Evolutionary conservation across 2,113 vertebrate genomes (phyloP).

Genomic region (Gobius niger): DNA sequence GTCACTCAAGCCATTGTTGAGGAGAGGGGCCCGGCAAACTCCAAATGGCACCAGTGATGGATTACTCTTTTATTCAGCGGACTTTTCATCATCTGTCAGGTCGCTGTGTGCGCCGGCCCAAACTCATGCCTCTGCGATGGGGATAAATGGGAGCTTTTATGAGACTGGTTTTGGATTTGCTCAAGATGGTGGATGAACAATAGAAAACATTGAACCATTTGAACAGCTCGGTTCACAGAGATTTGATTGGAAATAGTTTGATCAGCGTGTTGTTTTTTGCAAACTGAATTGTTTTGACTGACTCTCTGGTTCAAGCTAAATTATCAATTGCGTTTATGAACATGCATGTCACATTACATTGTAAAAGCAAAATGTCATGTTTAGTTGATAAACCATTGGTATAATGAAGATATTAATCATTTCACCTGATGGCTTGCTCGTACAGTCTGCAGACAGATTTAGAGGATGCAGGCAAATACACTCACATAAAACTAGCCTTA

Average conservation of each 20-base stretch:
- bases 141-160: slow-evolving; percentile 26
- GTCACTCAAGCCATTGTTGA: slow-evolving; percentile 73
- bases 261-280: background rate
- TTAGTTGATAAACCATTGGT: too few relatives aligned
- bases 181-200: slow-evolving; percentile 8
- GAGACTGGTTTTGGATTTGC: slow-evolving; percentile 2
- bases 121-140: slow-evolving; percentile 20
- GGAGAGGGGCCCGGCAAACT: slow-evolving; percentile 67
- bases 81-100: slow-evolving; percentile 57
- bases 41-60: slow-evolving; percentile 75
- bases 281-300: too few relatives aligned
- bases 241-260: background rate
- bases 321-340: too few relatives aligned
- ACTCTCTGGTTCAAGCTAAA: too few relatives aligned
- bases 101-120: slow-evolving; percentile 23
- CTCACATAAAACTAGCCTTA: too few relatives aligned
- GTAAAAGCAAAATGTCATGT: too few relatives aligned
- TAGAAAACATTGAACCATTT: background rate
- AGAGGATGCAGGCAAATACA: too few relatives aligned
- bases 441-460: too few relatives aligned
- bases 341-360: too few relatives aligned
- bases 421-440: too few relatives aligned
- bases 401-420: too few relatives aligned
- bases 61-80: slow-evolving; percentile 77
- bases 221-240: background rate